Evolutionary conservation across 2,888 invertebrate species (phyloP).

Genomic region (Lepidonotus clava): DNA sequence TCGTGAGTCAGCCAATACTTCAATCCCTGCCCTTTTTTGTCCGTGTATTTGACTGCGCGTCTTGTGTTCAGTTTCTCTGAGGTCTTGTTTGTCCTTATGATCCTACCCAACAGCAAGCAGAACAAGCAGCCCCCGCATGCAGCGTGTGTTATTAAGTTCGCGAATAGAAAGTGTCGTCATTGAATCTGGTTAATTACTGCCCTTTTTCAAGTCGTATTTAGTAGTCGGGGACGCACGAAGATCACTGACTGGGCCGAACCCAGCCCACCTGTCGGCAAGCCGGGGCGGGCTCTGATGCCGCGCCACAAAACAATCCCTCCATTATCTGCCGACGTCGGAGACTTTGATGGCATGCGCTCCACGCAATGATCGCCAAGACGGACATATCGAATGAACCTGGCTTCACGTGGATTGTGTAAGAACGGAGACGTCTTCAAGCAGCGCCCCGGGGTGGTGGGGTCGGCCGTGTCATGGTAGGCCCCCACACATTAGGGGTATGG

Average conservation of each 20-base stretch:
- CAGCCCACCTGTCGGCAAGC: not conserved
- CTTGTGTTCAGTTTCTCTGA: too few species aligned
- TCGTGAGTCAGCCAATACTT: too few species aligned
- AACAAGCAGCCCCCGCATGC: too few species aligned
- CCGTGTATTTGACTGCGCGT: too few species aligned
- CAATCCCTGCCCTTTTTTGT: too few species aligned
- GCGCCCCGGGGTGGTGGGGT: not conserved
- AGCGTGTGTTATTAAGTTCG: too few species aligned
- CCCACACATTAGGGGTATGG: not conserved
- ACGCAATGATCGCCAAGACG: not conserved
- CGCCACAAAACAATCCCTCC: not conserved
- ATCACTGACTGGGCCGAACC: not conserved
- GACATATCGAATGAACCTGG: slow-evolving; percentile 23
- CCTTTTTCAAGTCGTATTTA: not conserved
- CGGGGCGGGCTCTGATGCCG: not conserved
- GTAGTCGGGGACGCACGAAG: not conserved
- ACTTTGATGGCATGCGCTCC: not conserved
- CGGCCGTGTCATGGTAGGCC: not conserved
- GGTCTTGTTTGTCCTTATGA: too few species aligned
- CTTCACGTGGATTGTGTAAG: not conserved
- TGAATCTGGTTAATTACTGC: slow-evolving; percentile 15
- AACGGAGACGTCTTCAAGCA: not conserved
- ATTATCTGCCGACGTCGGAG: not conserved
- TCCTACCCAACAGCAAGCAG: too few species aligned
- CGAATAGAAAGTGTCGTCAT: too few species aligned